phyloP scores from a whole-genome alignment of 2,797 vertebrate species.

The Vipera ursinii region DNA sequence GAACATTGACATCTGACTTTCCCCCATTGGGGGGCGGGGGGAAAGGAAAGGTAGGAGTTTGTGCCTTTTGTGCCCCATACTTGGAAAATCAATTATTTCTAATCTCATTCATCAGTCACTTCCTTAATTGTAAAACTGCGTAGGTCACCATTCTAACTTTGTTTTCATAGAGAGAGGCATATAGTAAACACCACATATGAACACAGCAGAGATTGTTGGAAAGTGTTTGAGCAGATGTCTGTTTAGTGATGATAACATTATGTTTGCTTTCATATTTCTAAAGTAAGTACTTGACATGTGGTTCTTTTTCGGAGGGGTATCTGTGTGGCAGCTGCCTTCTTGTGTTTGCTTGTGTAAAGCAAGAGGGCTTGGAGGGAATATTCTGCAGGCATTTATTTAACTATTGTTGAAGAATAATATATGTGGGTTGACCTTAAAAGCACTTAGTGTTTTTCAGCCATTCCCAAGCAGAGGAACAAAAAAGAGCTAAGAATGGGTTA shows the following conservation, averaged over 20 bases:
- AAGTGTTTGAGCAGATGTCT: conserved; percentile 57
- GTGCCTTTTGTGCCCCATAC: neutral
- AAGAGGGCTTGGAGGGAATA: conserved; percentile 58
- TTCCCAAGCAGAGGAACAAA: neutral
- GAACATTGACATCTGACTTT: neutral
- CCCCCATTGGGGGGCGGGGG: neutral
- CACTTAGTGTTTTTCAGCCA: neutral
- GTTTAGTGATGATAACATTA: conserved; percentile 64
- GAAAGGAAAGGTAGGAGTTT: neutral
- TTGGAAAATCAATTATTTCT: neutral
- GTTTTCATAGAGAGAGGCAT: conserved; percentile 24
- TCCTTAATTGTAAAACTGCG: neutral
- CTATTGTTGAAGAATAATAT: neutral
- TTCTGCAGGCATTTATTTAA: conserved; percentile 31
- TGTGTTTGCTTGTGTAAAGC: conserved; percentile 48
- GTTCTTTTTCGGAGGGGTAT: conserved; percentile 56
- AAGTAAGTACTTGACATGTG: conserved; percentile 65
- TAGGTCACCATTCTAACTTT: conserved; percentile 1
- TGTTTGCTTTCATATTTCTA: conserved; percentile 69
- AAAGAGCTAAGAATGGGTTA: neutral
- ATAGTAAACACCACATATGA: conserved; percentile 30
- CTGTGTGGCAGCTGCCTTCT: conserved; percentile 65
- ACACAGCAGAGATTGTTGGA: conserved; percentile 24
- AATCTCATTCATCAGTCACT: conserved; percentile 17
- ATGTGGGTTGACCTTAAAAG: conserved; percentile 2